Conservation (phyloP, 2,113 vertebrate genomes). For the Alaudala cheleensis region DNA sequence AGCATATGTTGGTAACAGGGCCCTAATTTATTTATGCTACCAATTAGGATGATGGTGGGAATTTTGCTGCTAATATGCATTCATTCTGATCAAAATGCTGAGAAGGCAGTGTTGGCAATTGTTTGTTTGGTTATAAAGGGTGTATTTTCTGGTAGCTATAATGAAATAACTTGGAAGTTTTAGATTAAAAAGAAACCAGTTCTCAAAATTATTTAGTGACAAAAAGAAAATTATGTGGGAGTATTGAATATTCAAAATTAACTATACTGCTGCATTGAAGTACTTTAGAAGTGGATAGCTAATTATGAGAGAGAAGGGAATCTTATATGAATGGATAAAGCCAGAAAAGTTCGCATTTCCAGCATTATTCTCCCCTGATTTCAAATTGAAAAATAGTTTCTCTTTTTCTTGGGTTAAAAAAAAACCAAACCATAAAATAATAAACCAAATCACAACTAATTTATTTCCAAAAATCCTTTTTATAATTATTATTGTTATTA, state of each 20-base stretch:
- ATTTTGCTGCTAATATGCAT: neutral
- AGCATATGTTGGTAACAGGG: neutral
- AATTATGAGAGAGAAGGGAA: neutral
- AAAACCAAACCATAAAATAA: too few species aligned
- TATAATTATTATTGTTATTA: neutral
- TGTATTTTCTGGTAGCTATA: neutral
- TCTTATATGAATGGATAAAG: neutral
- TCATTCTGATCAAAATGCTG: neutral
- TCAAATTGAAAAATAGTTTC: neutral
- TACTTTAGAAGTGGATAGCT: neutral
- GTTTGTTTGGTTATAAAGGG: neutral
- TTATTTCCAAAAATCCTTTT: neutral
- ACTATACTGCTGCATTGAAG: neutral
- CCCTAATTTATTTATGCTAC: neutral
- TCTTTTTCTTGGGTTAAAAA: neutral
- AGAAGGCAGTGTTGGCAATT: accelerated
- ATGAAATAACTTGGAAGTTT: neutral
- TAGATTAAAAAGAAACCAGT: neutral
- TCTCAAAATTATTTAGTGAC: neutral
- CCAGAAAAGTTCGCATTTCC: neutral
- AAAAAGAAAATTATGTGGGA: neutral
- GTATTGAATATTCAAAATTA: neutral
- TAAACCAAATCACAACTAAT: neutral
- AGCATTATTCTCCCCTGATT: neutral
- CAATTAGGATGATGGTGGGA: neutral